Evolutionary conservation across 2,113 vertebrate species (phyloP).

Genomic region (Dendrocopos noguchii): DNA sequence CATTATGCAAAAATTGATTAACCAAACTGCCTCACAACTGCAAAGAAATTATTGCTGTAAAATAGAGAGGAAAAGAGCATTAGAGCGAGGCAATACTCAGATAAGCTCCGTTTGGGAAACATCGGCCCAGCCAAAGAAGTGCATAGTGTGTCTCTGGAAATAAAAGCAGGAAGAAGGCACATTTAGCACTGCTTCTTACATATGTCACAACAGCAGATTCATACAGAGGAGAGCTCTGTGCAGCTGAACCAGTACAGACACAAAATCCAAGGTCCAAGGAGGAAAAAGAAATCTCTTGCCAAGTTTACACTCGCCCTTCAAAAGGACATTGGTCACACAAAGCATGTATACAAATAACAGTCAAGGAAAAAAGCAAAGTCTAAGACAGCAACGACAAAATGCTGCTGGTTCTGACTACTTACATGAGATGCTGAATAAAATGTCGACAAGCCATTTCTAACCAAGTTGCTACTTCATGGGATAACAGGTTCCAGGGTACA

Average conservation of each 20-base stretch:
- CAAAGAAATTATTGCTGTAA: neutral
- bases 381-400: neutral
- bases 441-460: fast-evolving
- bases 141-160: neutral
- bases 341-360: neutral
- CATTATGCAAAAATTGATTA: neutral
- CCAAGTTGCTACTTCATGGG: neutral
- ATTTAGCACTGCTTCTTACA: neutral
- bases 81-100: neutral
- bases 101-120: neutral
- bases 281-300: neutral
- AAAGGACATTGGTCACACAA: neutral
- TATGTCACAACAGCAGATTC: neutral
- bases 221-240: neutral
- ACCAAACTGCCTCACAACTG: neutral
- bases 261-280: neutral
- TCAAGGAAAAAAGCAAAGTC: neutral
- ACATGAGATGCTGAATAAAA: neutral
- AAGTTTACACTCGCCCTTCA: neutral
- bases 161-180: neutral
- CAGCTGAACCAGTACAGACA: neutral
- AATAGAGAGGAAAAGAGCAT: neutral
- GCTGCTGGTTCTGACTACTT: neutral
- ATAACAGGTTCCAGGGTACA: neutral
- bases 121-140: neutral